These are phyloP conservation scores for Antheraea yamamai DNA, from an alignment of 2,888 invertebrate genomes.

Conservation along the genomic window DNA sequence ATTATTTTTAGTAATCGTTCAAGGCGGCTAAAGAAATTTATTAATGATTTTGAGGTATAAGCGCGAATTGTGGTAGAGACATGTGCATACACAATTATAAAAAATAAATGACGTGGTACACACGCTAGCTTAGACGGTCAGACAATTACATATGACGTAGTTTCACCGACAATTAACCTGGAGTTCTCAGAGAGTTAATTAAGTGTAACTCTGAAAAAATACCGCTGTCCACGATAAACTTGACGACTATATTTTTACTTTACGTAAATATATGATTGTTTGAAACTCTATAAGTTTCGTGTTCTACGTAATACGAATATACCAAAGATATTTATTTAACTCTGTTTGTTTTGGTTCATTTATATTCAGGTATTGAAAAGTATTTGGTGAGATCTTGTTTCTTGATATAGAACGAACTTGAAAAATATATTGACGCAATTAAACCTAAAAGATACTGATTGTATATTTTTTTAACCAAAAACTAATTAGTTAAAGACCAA, in stretches of 20 bases:
- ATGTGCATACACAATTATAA: slow-evolving; percentile 51
- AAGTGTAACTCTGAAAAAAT: slow-evolving; percentile 55
- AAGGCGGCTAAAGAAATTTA: too few relatives aligned
- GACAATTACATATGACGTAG: slow-evolving; percentile 58
- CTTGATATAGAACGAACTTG: background rate
- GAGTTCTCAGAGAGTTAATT: slow-evolving; percentile 64
- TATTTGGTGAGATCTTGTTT: background rate
- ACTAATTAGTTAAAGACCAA: too few relatives aligned
- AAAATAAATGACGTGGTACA: slow-evolving; percentile 60
- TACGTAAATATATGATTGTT: background rate
- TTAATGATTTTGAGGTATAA: slow-evolving; percentile 39
- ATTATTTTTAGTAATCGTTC: too few relatives aligned
- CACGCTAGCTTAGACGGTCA: slow-evolving; percentile 53
- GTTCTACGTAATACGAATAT: background rate
- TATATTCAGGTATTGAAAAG: background rate
- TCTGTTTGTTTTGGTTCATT: background rate
- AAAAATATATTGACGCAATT: background rate
- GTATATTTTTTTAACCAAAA: too few relatives aligned
- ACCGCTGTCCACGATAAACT: slow-evolving; percentile 34
- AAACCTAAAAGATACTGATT: background rate
- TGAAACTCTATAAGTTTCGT: background rate
- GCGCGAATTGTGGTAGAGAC: slow-evolving; percentile 55
- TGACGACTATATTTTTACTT: slow-evolving; percentile 24
- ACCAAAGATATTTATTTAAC: background rate
- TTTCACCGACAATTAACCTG: slow-evolving; percentile 55